Evolutionary conservation across 2,797 vertebrate genomes (phyloP).

Genomic region (Poecilia velifera): DNA sequence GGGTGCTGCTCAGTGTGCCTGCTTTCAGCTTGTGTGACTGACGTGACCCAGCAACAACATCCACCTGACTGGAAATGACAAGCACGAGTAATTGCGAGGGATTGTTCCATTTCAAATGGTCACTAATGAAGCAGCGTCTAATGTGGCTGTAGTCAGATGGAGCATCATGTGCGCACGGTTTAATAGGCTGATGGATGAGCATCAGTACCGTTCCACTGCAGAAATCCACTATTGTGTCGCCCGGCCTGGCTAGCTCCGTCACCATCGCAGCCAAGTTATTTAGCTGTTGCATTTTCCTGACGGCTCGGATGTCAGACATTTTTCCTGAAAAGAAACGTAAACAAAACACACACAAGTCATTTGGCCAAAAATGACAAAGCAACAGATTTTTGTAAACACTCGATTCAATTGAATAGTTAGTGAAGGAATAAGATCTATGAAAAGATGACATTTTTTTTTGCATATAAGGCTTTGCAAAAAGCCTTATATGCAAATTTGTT

Average conservation of each 20-base stretch:
- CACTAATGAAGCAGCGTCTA: constrained; percentile 36
- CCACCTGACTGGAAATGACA: constrained; percentile 20
- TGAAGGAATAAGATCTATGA: neutral
- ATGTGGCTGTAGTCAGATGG: constrained; percentile 19
- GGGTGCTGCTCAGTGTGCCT: neutral
- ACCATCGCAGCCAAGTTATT: constrained; percentile 93
- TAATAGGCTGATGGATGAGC: constrained; percentile 45
- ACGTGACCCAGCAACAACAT: constrained; percentile 7
- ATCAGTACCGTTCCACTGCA: constrained; percentile 95
- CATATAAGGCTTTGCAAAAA: neutral
- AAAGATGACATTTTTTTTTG: no score
- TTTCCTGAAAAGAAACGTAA: constrained; percentile 82
- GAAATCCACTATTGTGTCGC: constrained; percentile 92
- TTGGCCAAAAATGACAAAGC: neutral
- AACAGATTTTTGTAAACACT: neutral
- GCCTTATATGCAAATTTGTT: neutral
- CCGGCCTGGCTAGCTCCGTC: constrained; percentile 83
- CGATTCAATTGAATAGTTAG: constrained; percentile 1
- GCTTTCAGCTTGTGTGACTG: constrained; percentile 11
- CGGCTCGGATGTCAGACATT: constrained; percentile 89
- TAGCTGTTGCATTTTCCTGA: constrained; percentile 94
- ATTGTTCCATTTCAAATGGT: constrained; percentile 16
- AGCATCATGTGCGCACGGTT: constrained; percentile 35
- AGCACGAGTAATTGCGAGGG: neutral
- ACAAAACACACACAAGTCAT: constrained; percentile 18